Evolutionary conservation across 2,113 vertebrate species (phyloP).

Genomic region (Sylvilagus bachmani): DNA sequence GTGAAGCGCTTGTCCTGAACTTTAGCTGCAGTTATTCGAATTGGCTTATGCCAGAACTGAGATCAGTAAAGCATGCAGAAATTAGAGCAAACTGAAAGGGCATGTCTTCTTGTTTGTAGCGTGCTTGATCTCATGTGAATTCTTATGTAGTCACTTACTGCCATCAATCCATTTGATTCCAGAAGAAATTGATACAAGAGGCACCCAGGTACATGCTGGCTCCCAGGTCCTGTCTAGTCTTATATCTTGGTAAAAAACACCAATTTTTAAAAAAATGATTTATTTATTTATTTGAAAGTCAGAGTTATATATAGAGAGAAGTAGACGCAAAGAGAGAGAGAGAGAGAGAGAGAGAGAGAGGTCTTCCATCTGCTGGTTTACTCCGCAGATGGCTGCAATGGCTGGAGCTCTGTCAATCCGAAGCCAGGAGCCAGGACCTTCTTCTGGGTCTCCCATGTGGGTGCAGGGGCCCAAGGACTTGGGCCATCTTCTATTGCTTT

Average conservation of each 20-base stretch:
- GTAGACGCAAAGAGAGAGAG: too few species aligned
- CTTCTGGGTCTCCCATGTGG: too few species aligned
- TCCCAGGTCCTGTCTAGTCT: not conserved
- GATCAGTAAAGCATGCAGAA: constrained; percentile 40
- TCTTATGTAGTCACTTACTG: not conserved
- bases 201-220: not conserved
- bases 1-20: not conserved
- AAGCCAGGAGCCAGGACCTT: too few species aligned
- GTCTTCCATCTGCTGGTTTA: too few species aligned
- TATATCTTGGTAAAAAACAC: not conserved
- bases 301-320: too few species aligned
- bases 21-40: constrained; percentile 54
- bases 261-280: too few species aligned
- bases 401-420: too few species aligned
- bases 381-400: too few species aligned
- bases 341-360: too few species aligned
- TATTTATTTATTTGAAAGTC: too few species aligned
- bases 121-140: not conserved
- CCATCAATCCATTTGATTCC: not conserved
- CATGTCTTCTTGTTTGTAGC: not conserved
- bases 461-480: too few species aligned
- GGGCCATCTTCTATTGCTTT: too few species aligned
- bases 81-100: not conserved
- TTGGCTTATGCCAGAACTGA: constrained; percentile 50
- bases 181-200: not conserved